Evolutionary conservation across 1,140 invertebrate genomes (phyloP).

Genomic region (Macrostomum lignano): DNA sequence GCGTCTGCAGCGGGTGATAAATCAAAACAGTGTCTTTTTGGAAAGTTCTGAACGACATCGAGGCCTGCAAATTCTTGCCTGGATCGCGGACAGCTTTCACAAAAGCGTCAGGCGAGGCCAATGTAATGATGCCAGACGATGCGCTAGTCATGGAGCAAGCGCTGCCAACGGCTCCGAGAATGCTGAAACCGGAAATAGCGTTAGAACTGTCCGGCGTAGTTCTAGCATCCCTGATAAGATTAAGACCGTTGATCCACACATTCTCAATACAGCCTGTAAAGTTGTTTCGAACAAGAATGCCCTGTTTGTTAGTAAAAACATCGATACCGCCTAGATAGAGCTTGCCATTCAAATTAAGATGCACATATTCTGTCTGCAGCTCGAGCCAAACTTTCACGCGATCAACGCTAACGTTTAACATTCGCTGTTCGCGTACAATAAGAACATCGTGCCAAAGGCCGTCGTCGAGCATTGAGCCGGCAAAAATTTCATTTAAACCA

Average conservation of each 20-base stretch:
- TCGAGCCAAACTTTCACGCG: slow-evolving; percentile 52
- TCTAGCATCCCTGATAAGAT: slow-evolving; percentile 41
- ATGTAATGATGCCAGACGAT: no score
- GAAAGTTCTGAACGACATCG: no score
- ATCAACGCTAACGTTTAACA: slow-evolving; percentile 65
- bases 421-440: slow-evolving; percentile 46
- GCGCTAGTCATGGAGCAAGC: no score
- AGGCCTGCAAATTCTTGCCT: no score
- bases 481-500: slow-evolving; percentile 26
- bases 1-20: no score
- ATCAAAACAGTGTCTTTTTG: no score
- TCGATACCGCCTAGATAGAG: slow-evolving; percentile 22
- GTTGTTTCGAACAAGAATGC: slow-evolving; percentile 33
- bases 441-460: slow-evolving; percentile 89
- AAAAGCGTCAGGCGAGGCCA: no score
- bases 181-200: no score
- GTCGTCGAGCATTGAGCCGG: slow-evolving; percentile 53
- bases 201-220: no score
- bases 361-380: slow-evolving; percentile 57
- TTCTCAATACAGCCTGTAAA: slow-evolving; percentile 87
- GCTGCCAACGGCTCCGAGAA: no score
- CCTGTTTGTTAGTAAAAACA: slow-evolving; percentile 17
- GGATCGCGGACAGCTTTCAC: no score
- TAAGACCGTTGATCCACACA: slow-evolving; percentile 60
- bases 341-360: slow-evolving; percentile 61